These are phyloP conservation scores for Drosophila eugracilis DNA, from an alignment of 1,140 invertebrate genomes.

Conservation along the genomic window DNA sequence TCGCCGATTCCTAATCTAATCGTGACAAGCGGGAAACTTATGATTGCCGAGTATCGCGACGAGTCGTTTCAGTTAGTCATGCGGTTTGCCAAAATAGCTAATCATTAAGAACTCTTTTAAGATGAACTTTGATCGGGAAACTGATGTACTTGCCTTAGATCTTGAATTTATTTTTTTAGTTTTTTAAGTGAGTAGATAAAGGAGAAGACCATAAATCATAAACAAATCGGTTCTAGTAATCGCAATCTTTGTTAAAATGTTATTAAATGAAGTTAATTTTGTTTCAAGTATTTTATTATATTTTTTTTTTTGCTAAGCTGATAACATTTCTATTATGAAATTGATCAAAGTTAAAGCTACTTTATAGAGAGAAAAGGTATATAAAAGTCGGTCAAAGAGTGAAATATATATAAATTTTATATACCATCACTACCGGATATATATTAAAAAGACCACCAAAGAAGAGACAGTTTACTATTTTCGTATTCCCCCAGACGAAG, in stretches of 20 bases:
- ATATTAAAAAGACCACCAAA: conserved; percentile 14
- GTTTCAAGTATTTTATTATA: no score
- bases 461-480: conserved; percentile 23
- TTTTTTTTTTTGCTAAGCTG: no score
- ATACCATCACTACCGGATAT: conserved; percentile 1
- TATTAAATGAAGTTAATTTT: no score
- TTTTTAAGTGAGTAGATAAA: neutral
- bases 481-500: conserved; percentile 8
- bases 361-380: neutral
- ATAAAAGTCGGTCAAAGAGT: neutral
- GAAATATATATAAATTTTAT: neutral
- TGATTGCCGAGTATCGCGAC: conserved; percentile 22
- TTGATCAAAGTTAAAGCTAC: no score
- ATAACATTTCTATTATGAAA: no score
- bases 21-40: conserved; percentile 43
- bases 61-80: conserved; percentile 36
- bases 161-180: neutral
- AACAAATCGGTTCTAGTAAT: neutral
- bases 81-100: neutral
- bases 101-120: neutral
- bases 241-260: no score
- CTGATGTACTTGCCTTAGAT: neutral
- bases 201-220: no score
- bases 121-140: conserved; percentile 27
- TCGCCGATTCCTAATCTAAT: conserved; percentile 62